Evolutionary conservation across 2,797 vertebrate species (phyloP).

Genomic region (Argya squamiceps): DNA sequence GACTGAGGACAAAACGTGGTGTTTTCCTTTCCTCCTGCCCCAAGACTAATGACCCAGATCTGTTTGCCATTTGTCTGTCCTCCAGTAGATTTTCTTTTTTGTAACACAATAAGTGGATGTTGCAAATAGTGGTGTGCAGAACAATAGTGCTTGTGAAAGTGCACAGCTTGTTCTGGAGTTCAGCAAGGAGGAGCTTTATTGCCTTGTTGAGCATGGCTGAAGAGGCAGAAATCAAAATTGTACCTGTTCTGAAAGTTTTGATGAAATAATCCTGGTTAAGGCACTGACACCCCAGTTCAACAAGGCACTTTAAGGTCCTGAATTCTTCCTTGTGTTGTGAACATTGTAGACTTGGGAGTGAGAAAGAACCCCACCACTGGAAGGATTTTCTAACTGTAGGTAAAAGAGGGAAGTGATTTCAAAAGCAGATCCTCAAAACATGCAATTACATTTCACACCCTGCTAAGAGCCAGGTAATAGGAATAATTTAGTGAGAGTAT

Average conservation of each 20-base stretch:
- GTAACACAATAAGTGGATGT: not conserved
- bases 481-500: not conserved
- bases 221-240: constrained; percentile 4
- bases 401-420: not conserved
- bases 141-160: not conserved
- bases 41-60: not conserved
- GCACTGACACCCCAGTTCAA: not conserved
- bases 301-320: not conserved
- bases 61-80: not conserved
- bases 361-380: not conserved
- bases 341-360: not conserved
- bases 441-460: not conserved
- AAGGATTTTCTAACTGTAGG: not conserved
- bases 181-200: not conserved
- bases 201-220: not conserved
- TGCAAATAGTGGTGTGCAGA: not conserved
- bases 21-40: not conserved
- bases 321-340: not conserved
- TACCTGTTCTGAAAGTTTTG: not conserved
- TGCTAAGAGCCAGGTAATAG: not conserved
- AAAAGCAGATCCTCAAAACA: not conserved
- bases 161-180: not conserved
- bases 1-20: not conserved
- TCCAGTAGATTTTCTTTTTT: not conserved
- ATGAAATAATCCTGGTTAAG: not conserved